Evolutionary conservation across 2,888 invertebrate genomes (phyloP), one percentile per base, ranked within the genome.

Genomic region (Troglohyphantes excavatus): DNA sequence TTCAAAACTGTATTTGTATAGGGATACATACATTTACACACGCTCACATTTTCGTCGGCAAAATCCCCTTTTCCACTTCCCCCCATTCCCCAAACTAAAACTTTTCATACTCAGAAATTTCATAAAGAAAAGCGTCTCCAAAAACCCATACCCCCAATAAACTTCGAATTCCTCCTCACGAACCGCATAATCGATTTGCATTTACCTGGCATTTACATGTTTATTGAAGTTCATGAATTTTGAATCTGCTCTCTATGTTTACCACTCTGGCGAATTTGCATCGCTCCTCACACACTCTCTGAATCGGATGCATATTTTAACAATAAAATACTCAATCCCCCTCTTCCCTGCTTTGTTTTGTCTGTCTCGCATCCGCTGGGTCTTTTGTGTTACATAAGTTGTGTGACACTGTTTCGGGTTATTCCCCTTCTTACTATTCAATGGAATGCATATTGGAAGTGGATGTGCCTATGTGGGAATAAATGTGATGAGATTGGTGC

Each of bases 211-310:
- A 83, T 83, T 83, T 83, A 72, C 83, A 83, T 83, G 83, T 83
- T 83, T 83, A 83, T 83, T 72, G 83, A 83, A 83, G 72, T 83
- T 27, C 72, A 72, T 83, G 83, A 83, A 83, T 83, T 83, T 83
- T 72, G 61, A 59, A 83, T 83, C 46, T 29, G 26, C 70, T 33
- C 13, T 29, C 53, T 79, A 43, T 79, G 79, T 83, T 83, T 83
- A 83, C 75, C 26, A 46, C 26, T 26, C 27, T 17, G 27, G n/a
- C 46, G 27, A 67, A 84, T 84, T 84, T 84, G 73, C 76, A 84
- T 84, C 75, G 73, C 73, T 68, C 65, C 46, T 43, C 46, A 23
- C 59, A 27, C 27, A n/a, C 29, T 33, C 3, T 33, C 33, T 5
- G 53, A 70, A 46, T 76, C 29, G 29, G 63, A 67, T 75, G 84